Base-by-base conservation (phyloP, 2,888 invertebrate genomes). In the Synergus japonicus region DNA sequence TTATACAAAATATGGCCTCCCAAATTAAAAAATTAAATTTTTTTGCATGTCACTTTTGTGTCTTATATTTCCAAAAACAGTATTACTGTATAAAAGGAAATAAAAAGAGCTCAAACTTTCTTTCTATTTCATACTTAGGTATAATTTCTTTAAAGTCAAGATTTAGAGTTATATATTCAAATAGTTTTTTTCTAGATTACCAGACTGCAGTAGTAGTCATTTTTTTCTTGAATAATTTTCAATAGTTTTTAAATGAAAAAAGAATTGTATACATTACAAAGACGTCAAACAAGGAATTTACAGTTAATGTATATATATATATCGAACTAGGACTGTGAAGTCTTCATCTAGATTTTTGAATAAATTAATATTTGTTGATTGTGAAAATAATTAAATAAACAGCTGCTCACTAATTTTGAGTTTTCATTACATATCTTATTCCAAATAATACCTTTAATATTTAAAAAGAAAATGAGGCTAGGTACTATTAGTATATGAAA, bases 21-120 rank as follows among this genome's bases (percentile, higher is more conserved):
- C 9, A 60, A 73, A 49, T 4, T n/a, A 29, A n/a, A 37, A n/a
- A 73, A 49, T 41, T 37, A 41, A 54, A 4, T 44, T 69, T 69
- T 69, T 58, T 5, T 58, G 73, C 73, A n/a, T 73, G 73, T 8
- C 54, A 37, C 73, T 73, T 73, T 73, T 73, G 73, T 73, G 73
- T 58, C 73, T 54, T 69, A 49, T 37, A 7, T 69, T 67, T 29
- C n/a, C 37, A n/a, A 73, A 73, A 54, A 54, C 54, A 37, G 54
- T 73, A 54, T n/a, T 54, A 44, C 18, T 18, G 63, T 63, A 44
- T 18, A 66, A 66, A 18, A 37, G 54, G 54, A 54, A 49, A 49
- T 49, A 46, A 66, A 66, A 67, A 41, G 41, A 58, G 73, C 54
- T 73, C 73, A 73, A 73, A 9, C 9, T 73, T 73, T 29, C 15